Evolutionary conservation across 2,888 invertebrate species (phyloP).

Genomic region (Sesia apiformis): DNA sequence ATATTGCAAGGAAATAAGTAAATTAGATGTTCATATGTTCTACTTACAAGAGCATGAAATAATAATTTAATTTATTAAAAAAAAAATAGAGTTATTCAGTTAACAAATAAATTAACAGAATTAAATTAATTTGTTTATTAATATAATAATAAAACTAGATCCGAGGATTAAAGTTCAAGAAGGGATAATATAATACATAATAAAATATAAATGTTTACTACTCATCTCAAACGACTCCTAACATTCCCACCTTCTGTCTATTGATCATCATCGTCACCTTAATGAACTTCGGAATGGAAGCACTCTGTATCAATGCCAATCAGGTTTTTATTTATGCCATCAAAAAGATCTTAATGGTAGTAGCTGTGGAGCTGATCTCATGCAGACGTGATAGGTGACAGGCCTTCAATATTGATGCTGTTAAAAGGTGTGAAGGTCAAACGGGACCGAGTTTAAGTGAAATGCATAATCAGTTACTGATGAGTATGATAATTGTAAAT

Average conservation of each 20-base stretch:
- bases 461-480: not conserved
- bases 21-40: too few species aligned
- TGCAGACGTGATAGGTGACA: conserved; percentile 18
- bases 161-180: too few species aligned
- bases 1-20: too few species aligned
- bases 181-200: too few species aligned
- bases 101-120: too few species aligned
- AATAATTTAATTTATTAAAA: too few species aligned
- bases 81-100: too few species aligned
- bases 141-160: too few species aligned
- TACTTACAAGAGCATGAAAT: too few species aligned
- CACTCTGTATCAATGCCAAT: conserved; percentile 66
- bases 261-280: conserved; percentile 40
- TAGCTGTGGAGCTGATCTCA: conserved; percentile 21
- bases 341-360: conserved; percentile 54
- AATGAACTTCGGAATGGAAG: conserved; percentile 71
- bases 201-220: too few species aligned
- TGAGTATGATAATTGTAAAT: not conserved
- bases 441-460: not conserved
- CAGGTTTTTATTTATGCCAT: conserved; percentile 56
- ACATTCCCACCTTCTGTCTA: conserved; percentile 22
- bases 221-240: conserved; percentile 9
- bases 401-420: conserved; percentile 24
- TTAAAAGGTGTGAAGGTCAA: conserved; percentile 29
- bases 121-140: too few species aligned